Evolutionary conservation across 1,140 invertebrate species (phyloP).

Genomic region (Penaeus chinensis): DNA sequence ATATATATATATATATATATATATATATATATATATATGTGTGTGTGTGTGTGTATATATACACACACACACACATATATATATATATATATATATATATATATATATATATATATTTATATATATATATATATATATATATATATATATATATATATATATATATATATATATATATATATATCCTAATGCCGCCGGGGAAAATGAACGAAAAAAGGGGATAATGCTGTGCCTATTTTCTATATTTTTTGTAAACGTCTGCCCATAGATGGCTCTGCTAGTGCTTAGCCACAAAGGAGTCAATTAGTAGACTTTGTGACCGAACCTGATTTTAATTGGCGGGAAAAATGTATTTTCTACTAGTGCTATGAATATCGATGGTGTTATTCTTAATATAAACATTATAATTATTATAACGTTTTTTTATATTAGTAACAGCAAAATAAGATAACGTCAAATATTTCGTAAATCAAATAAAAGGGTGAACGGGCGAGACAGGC

Average conservation of each 20-base stretch:
- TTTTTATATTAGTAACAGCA: no score
- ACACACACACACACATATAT: neutral
- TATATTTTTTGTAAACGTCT: neutral
- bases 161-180: slow-evolving; percentile 12
- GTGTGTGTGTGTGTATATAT: neutral
- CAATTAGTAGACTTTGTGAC: no score
- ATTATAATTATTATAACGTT: no score
- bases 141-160: slow-evolving; percentile 12
- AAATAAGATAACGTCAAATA: no score
- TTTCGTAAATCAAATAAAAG: no score
- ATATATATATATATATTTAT: neutral
- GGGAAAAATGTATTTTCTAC: no score
- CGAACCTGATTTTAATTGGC: no score
- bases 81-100: slow-evolving; percentile 14
- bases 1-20: slow-evolving; percentile 20
- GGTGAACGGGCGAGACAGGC: no score
- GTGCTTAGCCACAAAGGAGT: no score
- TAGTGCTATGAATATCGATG: no score
- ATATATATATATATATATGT: slow-evolving; percentile 2
- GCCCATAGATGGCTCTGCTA: neutral
- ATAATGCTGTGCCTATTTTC: neutral
- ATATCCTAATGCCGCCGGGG: neutral
- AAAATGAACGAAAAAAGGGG: neutral
- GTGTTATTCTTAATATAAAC: no score
- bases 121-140: neutral